Percentiles rank a stretch among this genome's conserved stretches.
Evolutionary conservation across 2,797 vertebrate genomes (phyloP).

Genomic region (Cuniculus paca): DNA sequence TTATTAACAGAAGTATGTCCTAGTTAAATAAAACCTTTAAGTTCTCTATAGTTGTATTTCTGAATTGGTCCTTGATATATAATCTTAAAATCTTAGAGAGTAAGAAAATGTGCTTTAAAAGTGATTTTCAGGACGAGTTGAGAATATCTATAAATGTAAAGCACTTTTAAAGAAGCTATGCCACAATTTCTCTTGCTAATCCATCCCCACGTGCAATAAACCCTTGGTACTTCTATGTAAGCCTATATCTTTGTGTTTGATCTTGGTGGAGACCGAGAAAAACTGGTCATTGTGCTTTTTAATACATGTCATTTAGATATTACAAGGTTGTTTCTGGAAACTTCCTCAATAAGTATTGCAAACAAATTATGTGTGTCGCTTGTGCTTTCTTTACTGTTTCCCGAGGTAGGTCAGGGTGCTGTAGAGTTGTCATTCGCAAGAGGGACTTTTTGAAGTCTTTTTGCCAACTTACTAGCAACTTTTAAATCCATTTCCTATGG

Average conservation of each 20-base stretch:
- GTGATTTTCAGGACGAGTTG: background rate
- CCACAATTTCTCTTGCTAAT: background rate
- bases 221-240: background rate
- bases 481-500: background rate
- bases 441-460: accelerated
- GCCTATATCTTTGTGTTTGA: background rate
- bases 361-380: accelerated
- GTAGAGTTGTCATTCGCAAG: accelerated
- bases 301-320: background rate
- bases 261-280: background rate
- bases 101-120: constrained; percentile 2
- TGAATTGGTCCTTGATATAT: background rate
- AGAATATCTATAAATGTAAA: constrained; percentile 22
- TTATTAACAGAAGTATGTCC: constrained; percentile 11
- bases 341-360: background rate
- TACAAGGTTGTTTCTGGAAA: background rate
- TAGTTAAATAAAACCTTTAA: constrained; percentile 25
- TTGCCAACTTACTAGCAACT: background rate
- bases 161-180: background rate
- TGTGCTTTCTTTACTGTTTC: background rate
- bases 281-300: background rate
- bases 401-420: background rate
- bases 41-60: background rate
- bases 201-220: background rate
- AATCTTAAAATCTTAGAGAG: constrained; percentile 3